Evolutionary conservation across 2,888 invertebrate genomes (phyloP), one percentile per base, ranked within the genome.

Genomic region (Spodoptera exigua): DNA sequence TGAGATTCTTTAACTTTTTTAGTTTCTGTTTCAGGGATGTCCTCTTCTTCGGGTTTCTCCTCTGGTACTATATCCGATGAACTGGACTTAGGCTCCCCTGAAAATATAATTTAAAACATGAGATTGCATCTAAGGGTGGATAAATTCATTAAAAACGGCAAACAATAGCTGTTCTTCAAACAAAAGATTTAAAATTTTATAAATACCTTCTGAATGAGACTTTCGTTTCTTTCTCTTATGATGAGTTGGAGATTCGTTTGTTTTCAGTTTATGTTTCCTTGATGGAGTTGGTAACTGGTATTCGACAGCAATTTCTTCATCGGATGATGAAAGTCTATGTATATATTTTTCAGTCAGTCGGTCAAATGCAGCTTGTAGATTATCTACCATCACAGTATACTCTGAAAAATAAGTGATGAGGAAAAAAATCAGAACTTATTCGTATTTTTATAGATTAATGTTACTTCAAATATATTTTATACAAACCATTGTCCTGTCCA

Each of bases 341-440:
- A 98, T 95, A 87, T 97, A 98, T 81, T 97, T 96, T 83, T 97
- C 97, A 3, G 97, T 97, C 12, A 97, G 96, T 67, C 96, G 95
- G 74, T 97, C 96, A 83, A 98, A 98, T 11, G 96, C 97, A 75
- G 96, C 95, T 87, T 97, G 96, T 57, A 98, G 93, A 85, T 96
- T 98, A 82, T 97, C 96, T 10, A 97, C 98, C 98, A 98, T 98
- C 85, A 96, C 96, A 0, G 98, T 97, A 80, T 98, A 98, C 89
- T 98, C 98, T 98, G 89, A 45, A 91, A 86, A 45, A 40, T 27
- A 16, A 34, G 32, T 46, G 1, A 16, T 32, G 16, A 34, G 41
- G 27, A 27, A 41, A 13, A 41, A 51, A 41, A 49, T 32, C 0
- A 1, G 11, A 12, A 7, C 7, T 5, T 9, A 27, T 0, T 27